Base-by-base conservation (phyloP, 23 tunicate species). In the Styela clava region DNA sequence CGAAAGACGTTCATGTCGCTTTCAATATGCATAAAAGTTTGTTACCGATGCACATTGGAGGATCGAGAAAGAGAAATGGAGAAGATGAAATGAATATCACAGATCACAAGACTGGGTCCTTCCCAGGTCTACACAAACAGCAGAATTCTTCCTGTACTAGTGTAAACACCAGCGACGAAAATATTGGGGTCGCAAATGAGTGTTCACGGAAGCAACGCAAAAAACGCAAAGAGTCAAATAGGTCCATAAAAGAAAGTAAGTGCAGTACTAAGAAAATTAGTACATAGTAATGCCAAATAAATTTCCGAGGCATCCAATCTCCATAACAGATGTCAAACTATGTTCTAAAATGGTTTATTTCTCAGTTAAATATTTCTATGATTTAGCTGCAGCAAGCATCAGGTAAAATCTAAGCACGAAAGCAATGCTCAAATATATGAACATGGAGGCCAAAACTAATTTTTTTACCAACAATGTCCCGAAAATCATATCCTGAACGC, bases 1-100 rank as follows among this genome's bases (percentile, higher is more conserved):
- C 70, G 2, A 85, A 70, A 28, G 78, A 64, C 7, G 85, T 86
- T 2, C 18, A 52, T 28, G 73, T 91, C 83, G 73, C 74, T 1
- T 91, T 91, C 32, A 91, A 91, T 82, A 91, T 85, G 90, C 81
- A 91, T 63, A 51, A 82, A 30, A 91, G 97, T 68, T 7, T 91
- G 30, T 34, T 89, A 79, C 85, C 95, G 29, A 37, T 85, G 28
- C 94, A 73, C 36, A 29, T 72, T 52, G 64, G 81, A 9, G 52
- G 62, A 25, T 20, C 25, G 26, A 35, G 62, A 16, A 76, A 23
- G 16, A 67, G 71, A 24, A 22, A 24, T 16, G 24, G 71, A 22
- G 31, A 67, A 16, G 31, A 67, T 27, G 1, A 27, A 16, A 67
- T 16, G 16, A n/a, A n/a, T n/a, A n/a, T n/a, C n/a, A 67, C 24